phyloP scores from a whole-genome alignment of 2,113 vertebrate species.

The Mystacornis crossleyi region DNA sequence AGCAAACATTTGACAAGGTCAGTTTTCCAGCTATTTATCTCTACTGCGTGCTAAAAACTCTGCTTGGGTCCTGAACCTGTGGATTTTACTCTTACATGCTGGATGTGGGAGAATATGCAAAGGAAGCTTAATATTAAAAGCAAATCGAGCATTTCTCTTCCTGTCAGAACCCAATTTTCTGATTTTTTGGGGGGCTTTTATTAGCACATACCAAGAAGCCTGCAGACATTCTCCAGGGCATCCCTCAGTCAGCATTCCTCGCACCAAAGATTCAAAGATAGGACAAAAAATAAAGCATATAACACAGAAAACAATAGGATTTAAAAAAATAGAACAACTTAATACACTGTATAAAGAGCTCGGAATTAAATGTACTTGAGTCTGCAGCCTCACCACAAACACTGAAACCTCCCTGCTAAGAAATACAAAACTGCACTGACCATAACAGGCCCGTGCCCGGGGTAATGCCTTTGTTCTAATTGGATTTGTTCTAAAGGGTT shows the following conservation, averaged over 20 bases:
- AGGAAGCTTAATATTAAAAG: neutral
- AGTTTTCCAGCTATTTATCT: neutral
- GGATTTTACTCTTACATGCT: neutral
- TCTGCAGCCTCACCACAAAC: neutral
- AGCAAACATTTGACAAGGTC: slow-evolving; percentile 99
- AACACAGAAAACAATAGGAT: neutral
- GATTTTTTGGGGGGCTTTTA: neutral
- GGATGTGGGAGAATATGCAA: neutral
- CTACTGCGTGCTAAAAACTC: neutral
- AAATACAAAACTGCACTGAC: neutral
- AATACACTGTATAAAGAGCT: neutral
- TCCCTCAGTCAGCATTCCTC: neutral
- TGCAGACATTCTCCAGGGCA: neutral
- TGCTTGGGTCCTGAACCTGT: neutral
- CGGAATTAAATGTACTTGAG: neutral
- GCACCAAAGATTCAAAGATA: neutral
- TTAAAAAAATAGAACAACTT: neutral
- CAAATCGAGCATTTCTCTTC: neutral
- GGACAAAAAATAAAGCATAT: neutral
- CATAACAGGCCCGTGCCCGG: neutral
- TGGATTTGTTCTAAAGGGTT: neutral
- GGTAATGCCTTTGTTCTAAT: neutral
- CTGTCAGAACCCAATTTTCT: neutral
- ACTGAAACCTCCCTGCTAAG: neutral
- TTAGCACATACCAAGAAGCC: neutral